Base-by-base conservation (phyloP, 92 coral and sea anemone genomes). In the Phymanthus crucifer region DNA sequence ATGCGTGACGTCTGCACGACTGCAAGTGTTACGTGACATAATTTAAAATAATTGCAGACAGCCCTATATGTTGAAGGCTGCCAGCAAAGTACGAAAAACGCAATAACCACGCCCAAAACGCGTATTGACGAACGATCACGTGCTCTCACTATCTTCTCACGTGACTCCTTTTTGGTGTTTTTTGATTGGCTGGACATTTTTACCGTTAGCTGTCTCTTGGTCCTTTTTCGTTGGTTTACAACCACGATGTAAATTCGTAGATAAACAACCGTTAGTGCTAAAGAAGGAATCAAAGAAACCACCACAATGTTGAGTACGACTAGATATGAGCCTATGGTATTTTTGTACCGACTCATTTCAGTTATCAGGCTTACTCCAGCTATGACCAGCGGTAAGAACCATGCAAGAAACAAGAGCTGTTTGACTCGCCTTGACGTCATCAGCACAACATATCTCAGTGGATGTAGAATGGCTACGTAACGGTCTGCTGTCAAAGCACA, bases 21-120 rank as follows among this genome's bases (percentile, higher is more conserved):
- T 34, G 40, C n/a, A 33, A 11, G 21, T 12, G 82, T 37, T 1
- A 66, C 82, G 71, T 65, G 74, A 66, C 82, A 78, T 16, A 17
- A 36, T 12, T 32, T 33, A 66, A 78, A 78, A 13, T 40, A 3
- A 2, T 66, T 74, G 18, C 82, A 78, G n/a, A 78, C 40, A 4
- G 82, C 73, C 31, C 82, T 66, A 66, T 78, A 78, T 7, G 66
- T 67, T 31, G 82, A 78, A 24, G 82, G 82, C 27, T 65, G 73
- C 82, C 82, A 78, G 66, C 82, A 78, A 23, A 40, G 65, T 18
- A 78, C 73, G 66, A 78, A 78, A 34, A 78, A 78, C 74, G 66
- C 19, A 31, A 78, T 78, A 13, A 78, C 82, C 13, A 78, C 74
- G 31, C 82, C 82, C 73, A 78, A 34, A 4, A 78, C 74, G 18